phyloP scores from a whole-genome alignment of 2,797 vertebrate genomes.

The Cynopterus sphinx region DNA sequence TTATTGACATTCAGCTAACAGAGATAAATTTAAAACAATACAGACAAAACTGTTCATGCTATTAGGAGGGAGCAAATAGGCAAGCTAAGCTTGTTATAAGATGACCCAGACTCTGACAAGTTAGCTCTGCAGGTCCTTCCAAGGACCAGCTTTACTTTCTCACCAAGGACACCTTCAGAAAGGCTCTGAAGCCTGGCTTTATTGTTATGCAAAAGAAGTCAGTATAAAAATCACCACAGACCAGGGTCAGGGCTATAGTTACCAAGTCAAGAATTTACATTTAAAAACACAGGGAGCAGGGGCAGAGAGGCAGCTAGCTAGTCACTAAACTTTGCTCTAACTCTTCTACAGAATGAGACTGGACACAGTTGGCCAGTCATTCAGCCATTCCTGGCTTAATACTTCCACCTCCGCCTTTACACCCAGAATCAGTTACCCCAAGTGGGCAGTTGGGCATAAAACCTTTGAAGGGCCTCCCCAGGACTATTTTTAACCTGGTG shows the following conservation, averaged over 20 bases:
- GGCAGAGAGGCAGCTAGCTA: too few species aligned
- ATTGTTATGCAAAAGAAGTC: neutral
- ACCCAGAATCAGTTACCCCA: neutral
- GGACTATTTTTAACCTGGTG: slow-evolving; percentile 85
- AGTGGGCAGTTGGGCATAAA: slow-evolving; percentile 10
- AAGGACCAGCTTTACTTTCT: neutral
- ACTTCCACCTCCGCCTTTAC: too few species aligned
- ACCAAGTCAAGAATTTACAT: neutral
- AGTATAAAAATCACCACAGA: neutral
- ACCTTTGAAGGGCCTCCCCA: slow-evolving; percentile 45
- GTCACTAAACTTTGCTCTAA: neutral
- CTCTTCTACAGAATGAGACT: neutral
- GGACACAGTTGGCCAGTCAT: neutral
- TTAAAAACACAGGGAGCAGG: neutral
- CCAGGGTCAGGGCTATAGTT: neutral
- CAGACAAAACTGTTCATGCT: neutral
- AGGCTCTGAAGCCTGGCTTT: neutral
- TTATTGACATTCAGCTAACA: neutral
- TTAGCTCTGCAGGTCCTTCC: neutral
- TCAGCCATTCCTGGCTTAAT: neutral
- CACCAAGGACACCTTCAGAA: neutral
- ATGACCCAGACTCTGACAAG: too few species aligned
- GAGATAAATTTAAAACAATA: neutral
- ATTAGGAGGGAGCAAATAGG: too few species aligned
- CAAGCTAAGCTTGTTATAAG: neutral